A percentile compares a stretch with the other conserved stretches of the same genome.
Conservation (phyloP, 2,888 invertebrate genomes). For the Eueremaeus valkanovi region DNA sequence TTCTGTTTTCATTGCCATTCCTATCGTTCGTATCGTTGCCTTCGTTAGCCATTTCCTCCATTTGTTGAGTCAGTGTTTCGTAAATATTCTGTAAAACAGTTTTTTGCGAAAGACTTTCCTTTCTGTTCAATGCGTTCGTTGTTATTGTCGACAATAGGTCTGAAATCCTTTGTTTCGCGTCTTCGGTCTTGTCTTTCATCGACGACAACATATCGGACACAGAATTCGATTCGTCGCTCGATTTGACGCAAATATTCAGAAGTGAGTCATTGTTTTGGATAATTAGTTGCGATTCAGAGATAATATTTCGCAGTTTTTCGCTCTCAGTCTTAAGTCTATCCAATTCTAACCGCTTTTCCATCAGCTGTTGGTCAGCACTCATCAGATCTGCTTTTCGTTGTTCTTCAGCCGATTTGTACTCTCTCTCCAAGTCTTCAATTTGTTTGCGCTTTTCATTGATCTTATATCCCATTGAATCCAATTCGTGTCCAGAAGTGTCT, state of each 20-base stretch:
- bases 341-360: background rate
- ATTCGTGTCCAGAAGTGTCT: conserved; percentile 3
- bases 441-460: conserved; percentile 46
- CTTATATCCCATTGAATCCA: background rate
- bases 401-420: conserved; percentile 61
- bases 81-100: background rate
- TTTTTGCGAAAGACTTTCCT: background rate
- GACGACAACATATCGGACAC: background rate
- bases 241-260: conserved; percentile 3
- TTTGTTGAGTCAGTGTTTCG: conserved; percentile 13
- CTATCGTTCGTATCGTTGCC: background rate
- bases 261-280: conserved; percentile 20
- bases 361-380: conserved; percentile 51
- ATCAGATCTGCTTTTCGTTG: conserved; percentile 55
- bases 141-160: background rate
- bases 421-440: conserved; percentile 56
- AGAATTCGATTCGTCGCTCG: background rate
- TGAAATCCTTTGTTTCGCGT: conserved; percentile 8
- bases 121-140: background rate
- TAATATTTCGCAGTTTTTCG: conserved; percentile 50
- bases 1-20: background rate
- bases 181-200: conserved; percentile 6
- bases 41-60: background rate
- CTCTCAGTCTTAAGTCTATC: conserved; percentile 52
- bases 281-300: conserved; percentile 21